These are phyloP conservation scores for Cylindroiulus punctatus DNA, from an alignment of 2,888 invertebrate species.

Conservation along the genomic window DNA sequence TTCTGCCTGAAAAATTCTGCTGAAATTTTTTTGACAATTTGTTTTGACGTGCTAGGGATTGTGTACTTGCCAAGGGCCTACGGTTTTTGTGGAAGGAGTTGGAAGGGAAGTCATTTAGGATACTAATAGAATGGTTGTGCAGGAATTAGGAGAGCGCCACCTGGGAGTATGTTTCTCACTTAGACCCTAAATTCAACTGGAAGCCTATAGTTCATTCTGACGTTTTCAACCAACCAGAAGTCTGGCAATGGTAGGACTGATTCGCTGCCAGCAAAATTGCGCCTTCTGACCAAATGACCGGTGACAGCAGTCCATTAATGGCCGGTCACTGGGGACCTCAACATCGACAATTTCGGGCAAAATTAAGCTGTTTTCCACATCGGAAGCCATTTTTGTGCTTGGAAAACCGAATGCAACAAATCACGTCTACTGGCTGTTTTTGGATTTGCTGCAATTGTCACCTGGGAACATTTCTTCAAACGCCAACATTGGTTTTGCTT, in stretches of 20 bases:
- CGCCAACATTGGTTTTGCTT: not conserved
- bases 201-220: not conserved
- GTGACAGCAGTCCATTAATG: conserved; percentile 2
- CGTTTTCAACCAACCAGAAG: not conserved
- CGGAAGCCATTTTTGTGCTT: not conserved
- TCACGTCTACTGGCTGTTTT: not conserved
- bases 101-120: not conserved
- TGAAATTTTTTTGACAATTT: not conserved
- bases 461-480: not conserved
- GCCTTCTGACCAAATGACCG: not conserved
- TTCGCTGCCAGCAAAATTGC: not conserved
- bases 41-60: not conserved
- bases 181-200: not conserved
- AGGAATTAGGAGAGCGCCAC: not conserved
- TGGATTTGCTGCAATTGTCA: not conserved
- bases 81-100: not conserved
- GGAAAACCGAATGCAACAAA: not conserved
- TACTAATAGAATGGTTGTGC: not conserved
- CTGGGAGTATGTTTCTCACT: not conserved
- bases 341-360: not conserved
- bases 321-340: not conserved
- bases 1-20: too few species aligned
- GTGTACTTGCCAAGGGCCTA: not conserved
- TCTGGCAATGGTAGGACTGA: not conserved
- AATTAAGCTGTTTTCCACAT: not conserved